Percentiles rank a stretch among this genome's conserved stretches.
Conservation (phyloP, 2,113 vertebrate genomes). For the Tyrannus savana region DNA sequence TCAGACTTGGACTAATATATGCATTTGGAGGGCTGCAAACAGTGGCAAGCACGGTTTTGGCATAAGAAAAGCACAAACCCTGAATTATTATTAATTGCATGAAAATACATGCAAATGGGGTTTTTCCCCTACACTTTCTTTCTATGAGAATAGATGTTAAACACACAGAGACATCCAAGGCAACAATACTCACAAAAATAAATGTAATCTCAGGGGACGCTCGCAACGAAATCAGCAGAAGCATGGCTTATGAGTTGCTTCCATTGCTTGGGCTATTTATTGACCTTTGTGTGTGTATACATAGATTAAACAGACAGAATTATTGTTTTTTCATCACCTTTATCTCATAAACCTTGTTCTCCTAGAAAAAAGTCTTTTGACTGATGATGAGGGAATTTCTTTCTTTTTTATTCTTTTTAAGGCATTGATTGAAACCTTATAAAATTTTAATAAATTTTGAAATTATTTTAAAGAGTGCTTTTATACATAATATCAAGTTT, state of each 20-base stretch:
- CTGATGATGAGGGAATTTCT: neutral
- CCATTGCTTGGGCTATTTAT: neutral
- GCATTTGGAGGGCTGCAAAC: neutral
- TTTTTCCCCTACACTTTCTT: neutral
- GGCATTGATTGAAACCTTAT: neutral
- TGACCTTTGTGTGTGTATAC: neutral
- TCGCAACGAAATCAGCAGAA: neutral
- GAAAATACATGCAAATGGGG: neutral
- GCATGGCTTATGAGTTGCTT: neutral
- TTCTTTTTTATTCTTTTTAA: neutral
- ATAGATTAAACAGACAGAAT: neutral
- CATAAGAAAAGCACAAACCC: neutral
- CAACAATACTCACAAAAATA: neutral
- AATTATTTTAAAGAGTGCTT: neutral
- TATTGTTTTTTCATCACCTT: neutral
- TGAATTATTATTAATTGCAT: slow-evolving; percentile 11
- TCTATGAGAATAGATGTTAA: neutral
- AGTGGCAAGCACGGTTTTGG: neutral
- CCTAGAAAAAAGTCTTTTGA: neutral
- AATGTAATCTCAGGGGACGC: neutral
- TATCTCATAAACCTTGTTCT: neutral
- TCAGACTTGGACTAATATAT: neutral
- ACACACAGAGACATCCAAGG: neutral
- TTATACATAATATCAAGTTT: neutral
- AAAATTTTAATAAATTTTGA: neutral